These are phyloP conservation scores for Protophormia terraenovae DNA, from an alignment of 2,888 invertebrate genomes.

Conservation along the genomic window DNA sequence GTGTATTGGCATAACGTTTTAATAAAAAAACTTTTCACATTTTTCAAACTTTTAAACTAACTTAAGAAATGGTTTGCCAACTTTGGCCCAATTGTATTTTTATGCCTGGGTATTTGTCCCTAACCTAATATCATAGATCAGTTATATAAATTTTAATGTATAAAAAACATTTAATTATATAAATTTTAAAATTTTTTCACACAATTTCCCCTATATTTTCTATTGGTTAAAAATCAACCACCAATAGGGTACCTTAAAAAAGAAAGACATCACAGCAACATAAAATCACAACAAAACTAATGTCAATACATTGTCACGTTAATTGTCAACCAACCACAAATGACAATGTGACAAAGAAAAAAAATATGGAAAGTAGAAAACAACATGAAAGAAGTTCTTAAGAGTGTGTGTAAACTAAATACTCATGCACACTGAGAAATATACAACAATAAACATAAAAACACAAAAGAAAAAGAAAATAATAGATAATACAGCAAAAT, in stretches of 20 bases:
- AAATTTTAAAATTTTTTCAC: neutral
- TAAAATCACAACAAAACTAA: neutral
- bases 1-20: too few species aligned
- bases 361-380: conserved; percentile 14
- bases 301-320: conserved; percentile 57
- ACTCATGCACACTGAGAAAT: conserved; percentile 30
- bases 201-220: neutral
- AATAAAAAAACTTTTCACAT: too few species aligned
- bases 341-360: conserved; percentile 29
- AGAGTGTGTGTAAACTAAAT: neutral
- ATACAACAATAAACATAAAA: neutral
- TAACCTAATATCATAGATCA: too few species aligned
- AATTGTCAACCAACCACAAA: conserved; percentile 67
- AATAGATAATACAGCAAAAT: neutral
- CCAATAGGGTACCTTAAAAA: conserved; percentile 19
- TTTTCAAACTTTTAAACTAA: too few species aligned
- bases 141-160: too few species aligned
- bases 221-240: conserved; percentile 2
- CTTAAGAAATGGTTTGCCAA: too few species aligned
- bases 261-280: neutral
- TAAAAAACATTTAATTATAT: too few species aligned
- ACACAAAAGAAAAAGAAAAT: conserved; percentile 11
- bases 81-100: too few species aligned
- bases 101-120: too few species aligned
- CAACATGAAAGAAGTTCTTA: conserved; percentile 31